Percentiles rank a stretch among this genome's conserved stretches.
Evolutionary conservation across 2,797 vertebrate genomes (phyloP).

Genomic region (Otolemur crassicaudatus): DNA sequence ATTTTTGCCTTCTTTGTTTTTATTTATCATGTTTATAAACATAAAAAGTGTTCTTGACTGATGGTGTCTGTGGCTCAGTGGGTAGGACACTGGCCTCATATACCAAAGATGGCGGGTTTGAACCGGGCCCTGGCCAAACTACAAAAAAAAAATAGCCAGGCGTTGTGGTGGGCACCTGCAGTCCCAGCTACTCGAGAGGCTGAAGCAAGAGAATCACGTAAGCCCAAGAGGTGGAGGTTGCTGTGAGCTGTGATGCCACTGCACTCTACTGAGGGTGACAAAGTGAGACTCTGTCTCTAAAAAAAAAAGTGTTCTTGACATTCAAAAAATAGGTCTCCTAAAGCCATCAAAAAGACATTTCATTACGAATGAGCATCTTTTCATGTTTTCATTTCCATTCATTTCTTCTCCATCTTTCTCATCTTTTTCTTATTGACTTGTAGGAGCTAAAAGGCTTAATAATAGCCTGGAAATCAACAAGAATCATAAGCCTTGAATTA

Average conservation of each 20-base stretch:
- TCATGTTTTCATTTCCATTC: constrained; percentile 37
- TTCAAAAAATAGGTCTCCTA: constrained; percentile 46
- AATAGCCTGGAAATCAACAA: constrained; percentile 60
- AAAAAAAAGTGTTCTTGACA: not conserved
- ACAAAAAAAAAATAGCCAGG: no score
- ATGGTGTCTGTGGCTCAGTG: no score
- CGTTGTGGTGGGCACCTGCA: no score
- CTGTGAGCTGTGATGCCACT: no score
- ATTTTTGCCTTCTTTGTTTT: constrained; percentile 29
- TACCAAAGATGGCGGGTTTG: no score
- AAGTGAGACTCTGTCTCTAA: no score
- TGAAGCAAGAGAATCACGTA: no score
- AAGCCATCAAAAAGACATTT: constrained; percentile 13
- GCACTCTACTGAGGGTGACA: no score
- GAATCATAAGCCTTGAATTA: constrained; percentile 70
- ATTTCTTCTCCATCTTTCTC: constrained; percentile 55
- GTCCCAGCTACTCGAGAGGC: no score
- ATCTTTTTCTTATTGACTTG: constrained; percentile 48
- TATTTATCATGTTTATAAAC: constrained; percentile 21
- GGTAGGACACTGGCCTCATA: no score
- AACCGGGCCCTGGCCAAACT: no score
- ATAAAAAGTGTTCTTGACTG: not conserved
- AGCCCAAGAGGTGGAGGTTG: no score
- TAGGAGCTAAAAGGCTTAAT: constrained; percentile 49
- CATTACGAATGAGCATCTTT: constrained; percentile 48